Evolutionary conservation across 2,888 invertebrate genomes (phyloP), one percentile per base, ranked within the genome.

Genomic region (Amitus sp.): DNA sequence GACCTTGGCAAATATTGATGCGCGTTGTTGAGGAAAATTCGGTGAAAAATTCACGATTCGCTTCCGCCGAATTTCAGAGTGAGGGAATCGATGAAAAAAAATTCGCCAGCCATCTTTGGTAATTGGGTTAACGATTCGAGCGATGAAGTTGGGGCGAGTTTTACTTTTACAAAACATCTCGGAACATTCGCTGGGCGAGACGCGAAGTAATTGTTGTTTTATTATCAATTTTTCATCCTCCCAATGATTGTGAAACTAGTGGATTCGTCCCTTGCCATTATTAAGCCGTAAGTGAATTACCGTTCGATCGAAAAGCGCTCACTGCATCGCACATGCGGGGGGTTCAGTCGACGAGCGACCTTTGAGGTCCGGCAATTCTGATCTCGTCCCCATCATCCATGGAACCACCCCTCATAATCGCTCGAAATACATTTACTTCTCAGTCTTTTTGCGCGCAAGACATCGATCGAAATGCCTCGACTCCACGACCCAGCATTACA

Each of bases 281-380:
- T 80, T 78, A 80, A 78, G 79, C 79, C 74, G 78, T 80, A 82
- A 82, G 75, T 79, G 80, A 81, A 80, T 82, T 81, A 81, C 78
- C 69, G 76, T 73, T 79, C 78, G 77, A 80, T 81, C 76, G 77
- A 77, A 72, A 76, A 72, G 63, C 77, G 79, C 80, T 80, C 79
- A 70, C 70, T 69, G 64, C 64, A 63, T 59, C 68, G 68, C 70
- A 67, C 67, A 70, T 72, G 68, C 69, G 54, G 67, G 72, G 72
- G 72, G 73, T 70, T 75, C 72, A 67, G 65, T 66, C 37, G 37
- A 37, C 37, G 37, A 65, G 70, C 73, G 75, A 74, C 73, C 78
- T 78, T 76, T 77, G 74, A 77, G 74, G 73, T 77, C 72, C 73
- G 65, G 56, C 72, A 60, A 72, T 72, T 73, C 71, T 62, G 53